phyloP scores from a whole-genome alignment of 2,888 invertebrate genomes.

The Limnephilus marmoratus region DNA sequence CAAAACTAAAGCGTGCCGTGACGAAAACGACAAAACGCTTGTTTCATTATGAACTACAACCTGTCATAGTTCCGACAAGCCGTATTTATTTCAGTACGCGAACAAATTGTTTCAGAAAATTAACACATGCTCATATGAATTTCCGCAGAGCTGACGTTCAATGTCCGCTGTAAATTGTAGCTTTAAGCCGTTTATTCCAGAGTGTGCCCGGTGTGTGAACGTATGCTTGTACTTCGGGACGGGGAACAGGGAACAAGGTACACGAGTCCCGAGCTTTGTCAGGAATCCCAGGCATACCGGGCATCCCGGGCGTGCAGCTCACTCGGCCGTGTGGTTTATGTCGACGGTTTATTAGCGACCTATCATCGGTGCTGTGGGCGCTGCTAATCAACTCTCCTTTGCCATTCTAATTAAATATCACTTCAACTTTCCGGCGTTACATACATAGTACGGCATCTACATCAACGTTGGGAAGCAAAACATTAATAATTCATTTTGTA shows the following conservation, averaged over 20 bases:
- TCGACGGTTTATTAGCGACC: constrained; percentile 23
- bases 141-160: constrained; percentile 7
- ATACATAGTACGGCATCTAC: not conserved
- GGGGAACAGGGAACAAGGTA: not conserved
- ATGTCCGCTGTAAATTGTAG: constrained; percentile 27
- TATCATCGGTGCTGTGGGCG: constrained; percentile 3
- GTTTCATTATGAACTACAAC: not conserved
- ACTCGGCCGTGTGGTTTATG: constrained; percentile 16
- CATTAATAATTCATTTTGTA: not conserved
- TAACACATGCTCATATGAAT: constrained; percentile 10
- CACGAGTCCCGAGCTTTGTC: constrained; percentile 10
- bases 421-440: not conserved
- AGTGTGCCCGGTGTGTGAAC: not conserved
- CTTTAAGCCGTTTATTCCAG: constrained; percentile 1
- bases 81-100: not conserved
- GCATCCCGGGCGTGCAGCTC: not conserved
- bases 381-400: not conserved
- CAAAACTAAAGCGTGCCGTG: not conserved
- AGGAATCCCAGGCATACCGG: not conserved
- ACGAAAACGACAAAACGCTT: not conserved
- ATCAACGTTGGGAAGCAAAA: not conserved
- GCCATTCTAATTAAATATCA: not conserved
- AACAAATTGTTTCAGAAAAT: constrained; percentile 30
- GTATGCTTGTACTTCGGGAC: not conserved
- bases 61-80: not conserved